These are phyloP conservation scores for Anoplopoma fimbria DNA, from an alignment of 2,113 vertebrate species.

Conservation along the genomic window DNA sequence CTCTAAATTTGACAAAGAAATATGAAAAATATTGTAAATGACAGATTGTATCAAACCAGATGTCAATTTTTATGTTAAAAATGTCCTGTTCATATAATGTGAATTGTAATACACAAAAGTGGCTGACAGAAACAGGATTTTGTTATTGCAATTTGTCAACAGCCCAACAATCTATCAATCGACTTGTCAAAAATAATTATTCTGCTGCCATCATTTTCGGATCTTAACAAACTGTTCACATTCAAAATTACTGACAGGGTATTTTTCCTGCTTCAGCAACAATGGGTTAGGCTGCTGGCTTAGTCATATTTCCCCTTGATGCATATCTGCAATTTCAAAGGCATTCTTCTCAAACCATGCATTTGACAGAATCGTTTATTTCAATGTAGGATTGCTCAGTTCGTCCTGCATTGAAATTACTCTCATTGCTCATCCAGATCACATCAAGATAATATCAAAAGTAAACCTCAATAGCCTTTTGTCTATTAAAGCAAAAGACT, in stretches of 20 bases:
- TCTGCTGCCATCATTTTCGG: slow-evolving; percentile 71
- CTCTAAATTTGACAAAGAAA: too few species aligned
- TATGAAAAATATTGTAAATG: slow-evolving; percentile 67
- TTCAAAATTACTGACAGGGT: slow-evolving; percentile 78
- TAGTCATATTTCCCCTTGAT: slow-evolving; percentile 75
- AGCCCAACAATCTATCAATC: slow-evolving; percentile 79
- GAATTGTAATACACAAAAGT: slow-evolving; percentile 68
- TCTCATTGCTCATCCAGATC: slow-evolving; percentile 73
- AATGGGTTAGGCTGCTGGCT: slow-evolving; percentile 62
- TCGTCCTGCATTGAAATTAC: slow-evolving; percentile 70
- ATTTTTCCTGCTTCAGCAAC: slow-evolving; percentile 74
- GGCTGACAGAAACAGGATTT: slow-evolving; percentile 80
- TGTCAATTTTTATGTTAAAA: slow-evolving; percentile 66
- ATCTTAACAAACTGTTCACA: slow-evolving; percentile 75
- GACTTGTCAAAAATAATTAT: slow-evolving; percentile 81
- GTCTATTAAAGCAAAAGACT: slow-evolving; percentile 54
- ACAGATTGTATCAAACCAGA: slow-evolving; percentile 70
- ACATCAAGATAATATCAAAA: slow-evolving; percentile 66
- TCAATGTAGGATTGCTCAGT: slow-evolving; percentile 77
- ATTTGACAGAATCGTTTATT: slow-evolving; percentile 80
- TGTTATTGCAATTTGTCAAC: slow-evolving; percentile 78
- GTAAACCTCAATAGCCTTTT: slow-evolving; percentile 58
- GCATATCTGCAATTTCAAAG: slow-evolving; percentile 75
- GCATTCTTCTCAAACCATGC: slow-evolving; percentile 76
- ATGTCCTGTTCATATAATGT: slow-evolving; percentile 67